Evolutionary conservation across 2,888 invertebrate species (phyloP), one percentile per base, ranked within the genome.

Genomic region (Endomychus coccineus): DNA sequence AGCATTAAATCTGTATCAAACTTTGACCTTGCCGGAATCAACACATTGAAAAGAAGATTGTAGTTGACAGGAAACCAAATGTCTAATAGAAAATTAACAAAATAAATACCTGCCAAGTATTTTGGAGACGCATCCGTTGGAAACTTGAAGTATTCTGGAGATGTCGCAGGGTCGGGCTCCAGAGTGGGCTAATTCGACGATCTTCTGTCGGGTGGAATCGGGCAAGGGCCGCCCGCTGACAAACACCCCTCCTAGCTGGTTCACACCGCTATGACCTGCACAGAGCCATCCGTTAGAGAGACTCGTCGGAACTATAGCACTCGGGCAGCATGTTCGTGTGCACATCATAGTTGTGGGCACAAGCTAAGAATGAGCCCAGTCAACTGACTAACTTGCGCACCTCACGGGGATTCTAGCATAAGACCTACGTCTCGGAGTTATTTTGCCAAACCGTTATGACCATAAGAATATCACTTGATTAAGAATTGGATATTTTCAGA

Each of bases 181-280:
- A 30, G 92, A 86, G 73, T 96, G 95, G 50, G 97, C 97, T 66
- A 97, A 73, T 73, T 97, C 96, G 58, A 97, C 96, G 60, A 98
- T 98, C 77, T 94, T 90, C 75, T 97, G 96, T 54, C 97, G 77
- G 58, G 96, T 97, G 58, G 90, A 88, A 72, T 97, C 96, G 45
- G 96, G 96, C 68, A 97, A 77, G 50, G 96, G 97, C 54, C 97
- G 78, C 50, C 97, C 97, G 74, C 94, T 92, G 71, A 97, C 96
- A 78, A 94, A 98, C 67, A 96, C 94, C 66, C 97, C 96, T 66
- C 96, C 96, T 72, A 97, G 81, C 77, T 97, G 96, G 80, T 97
- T 96, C 70, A 97, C 90, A 67, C 96, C 97, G 75, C 94, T 95
- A 80, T 97, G 96, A 71, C 96, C 77, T 77, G 75, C 70, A 73